Conservation (phyloP, 2,113 vertebrate species). For the Blennius ocellaris region DNA sequence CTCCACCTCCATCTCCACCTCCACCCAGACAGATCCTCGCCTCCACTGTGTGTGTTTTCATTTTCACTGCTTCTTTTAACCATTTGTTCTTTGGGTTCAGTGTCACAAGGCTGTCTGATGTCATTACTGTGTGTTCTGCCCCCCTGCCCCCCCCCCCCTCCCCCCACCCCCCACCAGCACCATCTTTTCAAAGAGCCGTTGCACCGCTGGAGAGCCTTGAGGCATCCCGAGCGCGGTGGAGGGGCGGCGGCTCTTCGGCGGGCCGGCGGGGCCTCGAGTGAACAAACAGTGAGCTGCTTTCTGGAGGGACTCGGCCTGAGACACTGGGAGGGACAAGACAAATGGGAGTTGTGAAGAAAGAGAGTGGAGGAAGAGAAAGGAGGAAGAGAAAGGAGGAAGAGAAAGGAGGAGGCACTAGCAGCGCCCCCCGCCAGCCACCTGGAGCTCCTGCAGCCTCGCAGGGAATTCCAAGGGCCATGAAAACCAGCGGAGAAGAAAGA, state of each 20-base stretch:
- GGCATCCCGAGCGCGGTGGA: slow-evolving; percentile 38
- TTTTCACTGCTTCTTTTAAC: slow-evolving; percentile 6
- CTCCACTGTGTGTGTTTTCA: too few relatives aligned
- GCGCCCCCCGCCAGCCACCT: slow-evolving; percentile 55
- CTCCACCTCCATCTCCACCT: too few relatives aligned
- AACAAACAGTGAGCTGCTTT: slow-evolving; percentile 53
- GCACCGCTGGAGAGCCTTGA: slow-evolving; percentile 67
- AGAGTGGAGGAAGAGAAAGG: slow-evolving; percentile 24
- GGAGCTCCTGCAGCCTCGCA: slow-evolving; percentile 58
- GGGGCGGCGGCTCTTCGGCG: too few relatives aligned
- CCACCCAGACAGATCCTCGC: too few relatives aligned
- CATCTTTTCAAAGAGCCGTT: slow-evolving; percentile 55
- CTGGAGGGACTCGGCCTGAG: slow-evolving; percentile 47
- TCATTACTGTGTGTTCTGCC: slow-evolving; percentile 68
- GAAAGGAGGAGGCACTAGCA: slow-evolving; percentile 63
- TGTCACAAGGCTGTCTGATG: slow-evolving; percentile 74
- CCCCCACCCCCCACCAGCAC: slow-evolving; percentile 30
- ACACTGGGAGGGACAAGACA: slow-evolving; percentile 19
- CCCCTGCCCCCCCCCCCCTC: slow-evolving; percentile 14
- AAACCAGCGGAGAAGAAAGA: slow-evolving; percentile 43
- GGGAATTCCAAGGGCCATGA: slow-evolving; percentile 67
- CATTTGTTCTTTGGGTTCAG: slow-evolving; percentile 44
- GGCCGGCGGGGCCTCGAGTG: too few relatives aligned
- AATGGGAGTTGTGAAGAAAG: slow-evolving; percentile 18
- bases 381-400: too few relatives aligned